Conservation (phyloP, 2,113 vertebrate species). For the Anguilla rostrata region DNA sequence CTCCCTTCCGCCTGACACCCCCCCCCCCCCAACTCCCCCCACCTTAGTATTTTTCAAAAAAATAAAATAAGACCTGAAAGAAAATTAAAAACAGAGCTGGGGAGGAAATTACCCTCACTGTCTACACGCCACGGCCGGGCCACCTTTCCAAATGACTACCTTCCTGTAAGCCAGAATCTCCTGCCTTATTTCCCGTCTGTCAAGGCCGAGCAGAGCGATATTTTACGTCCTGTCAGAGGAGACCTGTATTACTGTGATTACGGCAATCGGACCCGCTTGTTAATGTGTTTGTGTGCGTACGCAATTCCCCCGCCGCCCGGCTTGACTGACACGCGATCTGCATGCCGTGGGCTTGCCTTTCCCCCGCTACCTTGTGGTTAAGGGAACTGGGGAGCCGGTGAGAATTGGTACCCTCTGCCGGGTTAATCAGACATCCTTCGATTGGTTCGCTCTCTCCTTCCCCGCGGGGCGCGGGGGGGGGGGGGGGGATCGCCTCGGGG, state of each 20-base stretch:
- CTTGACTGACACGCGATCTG: constrained; percentile 73
- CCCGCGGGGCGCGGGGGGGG: background rate
- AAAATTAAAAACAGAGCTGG: constrained; percentile 64
- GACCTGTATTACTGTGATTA: constrained; percentile 69
- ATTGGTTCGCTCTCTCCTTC: constrained; percentile 44
- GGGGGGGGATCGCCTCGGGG: background rate
- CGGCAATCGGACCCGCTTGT: constrained; percentile 49
- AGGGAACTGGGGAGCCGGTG: constrained; percentile 41
- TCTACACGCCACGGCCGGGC: constrained; percentile 54
- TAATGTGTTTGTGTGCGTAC: constrained; percentile 67
- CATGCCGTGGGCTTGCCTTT: constrained; percentile 56
- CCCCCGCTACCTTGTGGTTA: constrained; percentile 36
- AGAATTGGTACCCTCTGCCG: constrained; percentile 42
- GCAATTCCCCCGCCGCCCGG: constrained; percentile 40
- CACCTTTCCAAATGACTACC: constrained; percentile 70
- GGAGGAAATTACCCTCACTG: constrained; percentile 63
- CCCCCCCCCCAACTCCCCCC: constrained; percentile 19
- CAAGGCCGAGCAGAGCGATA: constrained; percentile 55
- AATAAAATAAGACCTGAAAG: constrained; percentile 28
- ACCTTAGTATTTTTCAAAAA: constrained; percentile 26
- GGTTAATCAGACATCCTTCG: constrained; percentile 62
- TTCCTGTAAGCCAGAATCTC: constrained; percentile 51
- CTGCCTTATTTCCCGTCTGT: constrained; percentile 65
- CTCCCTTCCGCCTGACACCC: constrained; percentile 13
- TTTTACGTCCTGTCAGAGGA: constrained; percentile 60